phyloP scores from a whole-genome alignment of 2,888 invertebrate species.

The Copidosoma aretas region DNA sequence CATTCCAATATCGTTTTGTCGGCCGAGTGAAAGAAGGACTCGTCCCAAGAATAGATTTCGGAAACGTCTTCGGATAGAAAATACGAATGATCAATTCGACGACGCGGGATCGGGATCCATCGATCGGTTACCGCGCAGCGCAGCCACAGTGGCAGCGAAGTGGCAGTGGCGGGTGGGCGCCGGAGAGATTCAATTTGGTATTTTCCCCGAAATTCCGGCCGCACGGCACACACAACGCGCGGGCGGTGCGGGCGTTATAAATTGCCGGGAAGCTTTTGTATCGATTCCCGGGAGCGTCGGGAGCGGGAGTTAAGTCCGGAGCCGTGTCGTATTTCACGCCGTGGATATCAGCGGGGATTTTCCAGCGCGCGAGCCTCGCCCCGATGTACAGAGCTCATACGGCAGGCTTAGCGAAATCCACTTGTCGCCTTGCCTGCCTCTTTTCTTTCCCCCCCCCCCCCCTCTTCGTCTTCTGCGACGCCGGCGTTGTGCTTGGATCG shows the following conservation, averaged over 20 bases:
- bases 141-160: no score
- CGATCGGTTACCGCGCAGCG: no score
- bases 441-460: no score
- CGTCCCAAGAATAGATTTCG: no score
- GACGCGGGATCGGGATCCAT: no score
- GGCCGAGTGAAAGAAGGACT: no score
- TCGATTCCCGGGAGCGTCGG: conserved; percentile 22
- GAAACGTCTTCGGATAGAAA: no score
- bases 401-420: conserved; percentile 26
- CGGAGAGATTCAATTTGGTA: background rate
- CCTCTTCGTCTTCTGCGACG: background rate
- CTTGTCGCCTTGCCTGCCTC: conserved; percentile 20
- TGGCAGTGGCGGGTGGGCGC: no score
- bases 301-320: conserved; percentile 7
- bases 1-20: no score
- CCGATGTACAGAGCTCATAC: conserved; percentile 14
- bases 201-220: background rate
- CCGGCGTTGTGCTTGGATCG: background rate
- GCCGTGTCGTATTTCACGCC: conserved; percentile 34
- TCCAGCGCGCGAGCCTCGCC: conserved; percentile 25
- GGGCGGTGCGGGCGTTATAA: no score
- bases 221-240: no score
- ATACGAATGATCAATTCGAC: no score
- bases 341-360: conserved; percentile 34
- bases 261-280: conserved; percentile 27